Base-by-base conservation (phyloP, 2,113 vertebrate species). In the Terrapene triunguis region DNA sequence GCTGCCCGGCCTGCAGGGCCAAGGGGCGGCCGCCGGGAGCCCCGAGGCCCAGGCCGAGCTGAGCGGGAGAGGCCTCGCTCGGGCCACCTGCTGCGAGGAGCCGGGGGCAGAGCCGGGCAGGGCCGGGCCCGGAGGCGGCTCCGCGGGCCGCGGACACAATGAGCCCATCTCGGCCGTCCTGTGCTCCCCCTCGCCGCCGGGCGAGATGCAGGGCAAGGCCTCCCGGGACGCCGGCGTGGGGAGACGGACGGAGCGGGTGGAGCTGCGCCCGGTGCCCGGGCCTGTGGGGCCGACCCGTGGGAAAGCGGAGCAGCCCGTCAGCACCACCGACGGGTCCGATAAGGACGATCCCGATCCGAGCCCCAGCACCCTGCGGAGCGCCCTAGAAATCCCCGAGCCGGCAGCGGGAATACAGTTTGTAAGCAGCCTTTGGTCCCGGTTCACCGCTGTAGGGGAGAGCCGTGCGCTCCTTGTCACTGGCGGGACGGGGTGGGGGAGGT, bases 341-440 rank as follows among this genome's bases (percentile, higher is more conserved):
- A 96, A 98, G 92, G 98, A 97, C 93, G 97, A 98, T 94, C 97
- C 97, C 89, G 97, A 97, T 35, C 97, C 95, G 89, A 96, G 96
- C 85, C 92, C 97, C 95, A 94, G 96, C 97, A 93, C 95, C 90
- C 96, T 97, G 97, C 97, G 97, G 96, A 98, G 97, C 95, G 97
- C 97, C 96, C 94, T 97, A 96, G 97, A 97, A 94, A 97, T 97
- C 94, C 96, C 97, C 62, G 98, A 97, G 92, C 93, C 95, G 78
- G 82, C 97, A 89, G 92, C 98, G 82, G 97, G 97, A 97, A 97
- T 98, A 91, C 98, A 97, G 97, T 97, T 98, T 97, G 98, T 98
- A 98, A 98, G 98, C 98, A 97, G 97, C 94, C 95, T 94, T 95
- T 95, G 97, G 97, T 96, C 96, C 74, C 92, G 93, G 21, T 22